These are phyloP conservation scores for Anolis sagrei DNA, from an alignment of 2,113 vertebrate genomes.

Conservation along the genomic window DNA sequence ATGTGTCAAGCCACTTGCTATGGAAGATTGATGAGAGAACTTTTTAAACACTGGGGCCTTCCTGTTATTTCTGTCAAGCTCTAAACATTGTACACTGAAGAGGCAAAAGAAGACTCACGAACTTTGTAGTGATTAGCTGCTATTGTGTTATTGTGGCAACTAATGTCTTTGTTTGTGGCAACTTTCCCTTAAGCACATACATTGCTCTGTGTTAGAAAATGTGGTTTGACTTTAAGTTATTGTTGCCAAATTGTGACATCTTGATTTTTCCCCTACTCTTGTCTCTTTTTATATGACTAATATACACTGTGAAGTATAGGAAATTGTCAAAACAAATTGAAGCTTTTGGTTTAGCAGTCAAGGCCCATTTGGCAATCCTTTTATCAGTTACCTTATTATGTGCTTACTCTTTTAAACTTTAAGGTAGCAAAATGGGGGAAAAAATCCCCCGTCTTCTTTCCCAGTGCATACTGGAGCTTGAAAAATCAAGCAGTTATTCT, in stretches of 20 bases:
- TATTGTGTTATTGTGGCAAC: not conserved
- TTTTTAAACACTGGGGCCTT: constrained; percentile 10
- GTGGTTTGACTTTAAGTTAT: not conserved
- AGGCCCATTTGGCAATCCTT: not conserved
- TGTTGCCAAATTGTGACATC: not conserved
- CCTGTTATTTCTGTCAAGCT: not conserved
- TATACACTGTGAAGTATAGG: too few relatives aligned
- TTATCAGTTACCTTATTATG: not conserved
- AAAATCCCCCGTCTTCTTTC: not conserved
- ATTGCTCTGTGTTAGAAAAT: not conserved
- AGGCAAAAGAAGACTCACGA: not conserved
- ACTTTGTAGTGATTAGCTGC: not conserved
- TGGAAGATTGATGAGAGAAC: constrained; percentile 36
- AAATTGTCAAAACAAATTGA: not conserved
- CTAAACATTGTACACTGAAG: not conserved
- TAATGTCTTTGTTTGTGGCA: not conserved
- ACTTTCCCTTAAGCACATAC: not conserved
- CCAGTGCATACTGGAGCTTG: not conserved
- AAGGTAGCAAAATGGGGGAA: not conserved
- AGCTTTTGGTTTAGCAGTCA: not conserved
- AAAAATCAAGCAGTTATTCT: not conserved
- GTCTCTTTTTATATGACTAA: too few relatives aligned
- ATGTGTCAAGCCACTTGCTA: constrained; percentile 25
- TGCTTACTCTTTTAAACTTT: not conserved
- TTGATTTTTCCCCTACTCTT: not conserved